phyloP scores from a whole-genome alignment of 1,140 invertebrate genomes.

The Brachionus rotundiformis region DNA sequence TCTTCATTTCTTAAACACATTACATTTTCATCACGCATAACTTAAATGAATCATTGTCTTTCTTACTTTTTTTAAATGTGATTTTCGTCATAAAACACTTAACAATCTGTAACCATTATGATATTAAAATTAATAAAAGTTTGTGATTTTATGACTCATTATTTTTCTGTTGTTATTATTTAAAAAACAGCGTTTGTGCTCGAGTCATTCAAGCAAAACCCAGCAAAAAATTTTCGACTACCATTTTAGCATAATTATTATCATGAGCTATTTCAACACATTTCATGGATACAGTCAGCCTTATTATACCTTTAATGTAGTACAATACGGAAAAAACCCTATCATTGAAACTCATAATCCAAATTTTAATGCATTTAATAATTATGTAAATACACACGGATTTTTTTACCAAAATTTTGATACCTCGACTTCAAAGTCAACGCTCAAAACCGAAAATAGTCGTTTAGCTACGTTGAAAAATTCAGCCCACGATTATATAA shows the following conservation, averaged over 20 bases:
- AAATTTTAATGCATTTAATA: not conserved
- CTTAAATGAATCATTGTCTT: too few species aligned
- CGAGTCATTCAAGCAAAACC: not conserved
- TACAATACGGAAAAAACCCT: not conserved
- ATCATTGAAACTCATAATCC: not conserved
- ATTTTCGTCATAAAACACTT: too few species aligned
- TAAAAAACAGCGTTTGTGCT: not conserved
- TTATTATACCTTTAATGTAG: not conserved
- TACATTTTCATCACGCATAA: too few species aligned
- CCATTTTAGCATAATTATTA: not conserved
- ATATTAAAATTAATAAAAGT: too few species aligned
- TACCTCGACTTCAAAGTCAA: not conserved
- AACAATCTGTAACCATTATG: too few species aligned
- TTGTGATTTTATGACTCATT: not conserved
- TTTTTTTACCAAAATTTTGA: not conserved
- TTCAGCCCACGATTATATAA: not conserved
- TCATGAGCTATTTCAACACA: slow-evolving; percentile 11
- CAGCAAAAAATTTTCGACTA: too few species aligned
- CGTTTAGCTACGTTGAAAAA: not conserved
- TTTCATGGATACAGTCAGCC: not conserved
- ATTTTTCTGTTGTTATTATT: not conserved
- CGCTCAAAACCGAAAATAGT: not conserved
- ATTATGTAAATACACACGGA: not conserved
- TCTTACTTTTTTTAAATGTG: too few species aligned
- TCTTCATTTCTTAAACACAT: too few species aligned